phyloP scores from a whole-genome alignment of 2,113 vertebrate genomes.

The Xiphophorus hellerii region DNA sequence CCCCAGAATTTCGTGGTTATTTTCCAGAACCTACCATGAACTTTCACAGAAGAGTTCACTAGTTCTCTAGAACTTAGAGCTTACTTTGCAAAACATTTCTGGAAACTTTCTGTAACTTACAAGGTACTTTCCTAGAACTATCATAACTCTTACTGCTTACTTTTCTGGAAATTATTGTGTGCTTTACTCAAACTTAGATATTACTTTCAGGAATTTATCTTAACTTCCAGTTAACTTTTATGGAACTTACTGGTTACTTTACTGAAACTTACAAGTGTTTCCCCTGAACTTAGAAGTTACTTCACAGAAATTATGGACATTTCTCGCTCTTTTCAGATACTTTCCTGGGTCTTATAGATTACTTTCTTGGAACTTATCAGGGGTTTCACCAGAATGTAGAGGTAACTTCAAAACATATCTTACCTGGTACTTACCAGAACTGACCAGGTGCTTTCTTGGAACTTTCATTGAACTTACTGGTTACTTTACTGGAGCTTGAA shows the following conservation, averaged over 20 bases:
- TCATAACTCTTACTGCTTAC: not conserved
- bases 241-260: not conserved
- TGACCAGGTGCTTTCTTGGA: too few species aligned
- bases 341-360: too few species aligned
- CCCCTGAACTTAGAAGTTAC: too few species aligned
- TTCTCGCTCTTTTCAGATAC: too few species aligned
- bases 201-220: not conserved
- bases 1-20: not conserved
- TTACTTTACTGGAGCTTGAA: not conserved
- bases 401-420: too few species aligned
- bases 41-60: not conserved
- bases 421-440: too few species aligned
- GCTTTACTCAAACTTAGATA: not conserved
- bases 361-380: too few species aligned
- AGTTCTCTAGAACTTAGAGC: not conserved
- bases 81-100: not conserved
- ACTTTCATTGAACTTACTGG: not conserved
- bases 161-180: not conserved
- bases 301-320: too few species aligned
- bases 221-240: not conserved
- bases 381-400: too few species aligned
- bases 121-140: not conserved
- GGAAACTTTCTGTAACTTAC: not conserved
- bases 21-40: not conserved
- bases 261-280: too few species aligned